phyloP scores from a whole-genome alignment of 2,113 vertebrate species.

The Collichthys lucidus region DNA sequence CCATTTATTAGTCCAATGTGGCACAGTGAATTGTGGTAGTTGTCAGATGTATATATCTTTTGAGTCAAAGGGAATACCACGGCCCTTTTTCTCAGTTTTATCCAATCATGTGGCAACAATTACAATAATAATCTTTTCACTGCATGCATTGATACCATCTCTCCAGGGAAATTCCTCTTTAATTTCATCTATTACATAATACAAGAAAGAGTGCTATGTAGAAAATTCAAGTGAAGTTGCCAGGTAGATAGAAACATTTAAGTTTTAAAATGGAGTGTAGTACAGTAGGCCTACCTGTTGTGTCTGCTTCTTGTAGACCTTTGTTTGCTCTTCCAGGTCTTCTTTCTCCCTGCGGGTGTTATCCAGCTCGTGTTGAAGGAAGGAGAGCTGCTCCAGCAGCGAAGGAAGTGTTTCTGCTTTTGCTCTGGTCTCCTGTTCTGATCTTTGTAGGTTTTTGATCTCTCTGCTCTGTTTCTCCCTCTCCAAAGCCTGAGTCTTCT shows the following conservation, averaged over 20 bases:
- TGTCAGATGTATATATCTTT: no score
- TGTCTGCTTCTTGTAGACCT: constrained; percentile 86
- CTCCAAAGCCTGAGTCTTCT: constrained; percentile 83
- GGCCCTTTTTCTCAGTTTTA: no score
- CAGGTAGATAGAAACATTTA: background rate
- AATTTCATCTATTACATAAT: background rate
- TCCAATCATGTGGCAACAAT: no score
- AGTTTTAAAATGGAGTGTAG: background rate
- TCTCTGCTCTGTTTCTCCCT: constrained; percentile 88
- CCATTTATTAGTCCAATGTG: no score
- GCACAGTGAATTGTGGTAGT: no score
- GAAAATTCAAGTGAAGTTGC: background rate
- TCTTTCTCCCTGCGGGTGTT: constrained; percentile 87
- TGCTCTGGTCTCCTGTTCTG: constrained; percentile 87
- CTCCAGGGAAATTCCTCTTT: no score
- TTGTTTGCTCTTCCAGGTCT: constrained; percentile 83
- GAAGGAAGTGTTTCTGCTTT: constrained; percentile 85
- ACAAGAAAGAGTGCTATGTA: background rate
- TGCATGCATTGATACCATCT: no score
- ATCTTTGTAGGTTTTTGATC: constrained; percentile 86
- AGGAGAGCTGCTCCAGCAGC: constrained; percentile 91
- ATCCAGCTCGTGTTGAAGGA: constrained; percentile 89
- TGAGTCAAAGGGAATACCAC: no score
- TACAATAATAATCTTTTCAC: no score
- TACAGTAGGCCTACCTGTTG: constrained; percentile 83